Evolutionary conservation across 1,140 invertebrate species (phyloP).

Genomic region (Cyrtorhinus lividipennis): DNA sequence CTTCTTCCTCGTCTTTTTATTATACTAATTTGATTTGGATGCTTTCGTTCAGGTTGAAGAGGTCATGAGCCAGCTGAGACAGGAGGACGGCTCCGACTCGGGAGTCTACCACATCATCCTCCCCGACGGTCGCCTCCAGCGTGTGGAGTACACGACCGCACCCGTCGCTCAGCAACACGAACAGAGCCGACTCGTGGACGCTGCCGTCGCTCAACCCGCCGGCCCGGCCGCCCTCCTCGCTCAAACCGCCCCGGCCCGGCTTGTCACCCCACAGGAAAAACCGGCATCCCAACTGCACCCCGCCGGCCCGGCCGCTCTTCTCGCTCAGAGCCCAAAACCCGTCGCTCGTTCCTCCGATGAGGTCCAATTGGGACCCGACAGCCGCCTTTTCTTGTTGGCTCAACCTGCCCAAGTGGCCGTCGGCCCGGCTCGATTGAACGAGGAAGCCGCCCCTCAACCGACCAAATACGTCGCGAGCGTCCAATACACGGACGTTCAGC

Average conservation of each 20-base stretch:
- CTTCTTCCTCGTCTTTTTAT: too few relatives aligned
- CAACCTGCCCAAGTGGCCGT: not conserved
- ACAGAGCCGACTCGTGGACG: not conserved
- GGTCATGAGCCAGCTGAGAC: not conserved
- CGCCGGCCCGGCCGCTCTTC: not conserved
- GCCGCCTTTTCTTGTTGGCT: not conserved
- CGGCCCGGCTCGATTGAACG: not conserved
- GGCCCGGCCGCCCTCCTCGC: not conserved
- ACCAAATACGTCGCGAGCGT: slow-evolving; percentile 21
- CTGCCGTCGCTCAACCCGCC: not conserved
- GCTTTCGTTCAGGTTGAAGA: not conserved
- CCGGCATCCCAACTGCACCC: not conserved
- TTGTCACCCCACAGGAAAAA: not conserved
- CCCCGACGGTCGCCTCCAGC: slow-evolving; percentile 49
- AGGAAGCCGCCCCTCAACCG: not conserved
- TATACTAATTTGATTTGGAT: too few relatives aligned
- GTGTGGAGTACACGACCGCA: slow-evolving; percentile 30
- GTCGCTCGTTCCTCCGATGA: not conserved
- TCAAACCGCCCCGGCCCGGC: not conserved
- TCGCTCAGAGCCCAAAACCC: not conserved
- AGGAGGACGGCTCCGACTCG: slow-evolving; percentile 24
- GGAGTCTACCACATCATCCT: slow-evolving; percentile 32
- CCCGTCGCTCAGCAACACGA: slow-evolving; percentile 3
- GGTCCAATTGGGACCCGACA: not conserved
- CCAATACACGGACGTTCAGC: slow-evolving; percentile 25